A percentile compares a stretch with the other conserved stretches of the same genome.
These are phyloP conservation scores for Periophthalmus modestus DNA, from an alignment of 2,113 vertebrate species.

Conservation along the genomic window DNA sequence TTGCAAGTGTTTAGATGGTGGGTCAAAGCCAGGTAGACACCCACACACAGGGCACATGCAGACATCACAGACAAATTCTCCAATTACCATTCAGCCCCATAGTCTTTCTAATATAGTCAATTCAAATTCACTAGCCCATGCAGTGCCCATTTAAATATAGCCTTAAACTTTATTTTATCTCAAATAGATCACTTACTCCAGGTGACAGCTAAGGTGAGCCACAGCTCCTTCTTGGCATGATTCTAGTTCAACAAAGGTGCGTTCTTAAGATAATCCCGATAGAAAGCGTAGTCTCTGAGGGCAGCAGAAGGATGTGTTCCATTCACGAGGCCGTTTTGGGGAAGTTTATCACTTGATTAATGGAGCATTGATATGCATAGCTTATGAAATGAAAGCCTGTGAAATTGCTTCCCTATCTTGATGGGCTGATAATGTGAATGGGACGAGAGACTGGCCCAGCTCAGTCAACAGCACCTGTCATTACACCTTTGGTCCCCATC, in stretches of 20 bases:
- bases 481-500: conserved; percentile 71
- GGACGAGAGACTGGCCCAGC: conserved; percentile 58
- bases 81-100: neutral
- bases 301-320: conserved; percentile 48
- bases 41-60: neutral
- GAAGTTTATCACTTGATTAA: conserved; percentile 75
- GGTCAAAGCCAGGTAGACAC: too few species aligned
- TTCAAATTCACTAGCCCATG: neutral
- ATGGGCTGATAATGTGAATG: conserved; percentile 70
- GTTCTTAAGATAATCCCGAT: conserved; percentile 44
- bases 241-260: conserved; percentile 13
- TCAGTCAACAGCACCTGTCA: conserved; percentile 73
- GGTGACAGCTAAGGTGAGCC: conserved; percentile 20
- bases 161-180: neutral
- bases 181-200: neutral
- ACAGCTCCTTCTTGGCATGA: conserved; percentile 22
- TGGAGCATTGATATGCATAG: conserved; percentile 71
- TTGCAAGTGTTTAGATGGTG: too few species aligned
- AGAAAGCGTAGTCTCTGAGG: conserved; percentile 24
- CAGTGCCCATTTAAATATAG: neutral
- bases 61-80: neutral
- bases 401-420: conserved; percentile 70
- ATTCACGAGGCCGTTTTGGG: conserved; percentile 34
- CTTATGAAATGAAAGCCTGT: conserved; percentile 64
- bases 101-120: neutral